Conservation (phyloP, 2,113 vertebrate species). For the Lepidiolamprologus cunningtoni region DNA sequence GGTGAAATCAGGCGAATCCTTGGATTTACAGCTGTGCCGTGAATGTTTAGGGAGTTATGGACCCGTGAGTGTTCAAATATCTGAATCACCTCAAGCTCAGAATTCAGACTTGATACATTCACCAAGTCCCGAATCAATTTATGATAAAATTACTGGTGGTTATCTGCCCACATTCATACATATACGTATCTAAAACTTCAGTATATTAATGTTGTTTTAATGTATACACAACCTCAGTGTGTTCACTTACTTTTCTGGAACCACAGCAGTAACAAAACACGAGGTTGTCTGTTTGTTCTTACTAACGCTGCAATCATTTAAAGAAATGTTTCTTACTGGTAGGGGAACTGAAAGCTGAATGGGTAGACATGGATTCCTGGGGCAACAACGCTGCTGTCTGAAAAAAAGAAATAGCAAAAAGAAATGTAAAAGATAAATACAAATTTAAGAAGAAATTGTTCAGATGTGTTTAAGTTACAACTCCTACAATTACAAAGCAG, state of each 20-base stretch:
- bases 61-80: neutral
- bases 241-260: neutral
- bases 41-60: neutral
- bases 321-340: slow-evolving; percentile 37
- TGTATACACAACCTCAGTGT: neutral
- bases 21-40: neutral
- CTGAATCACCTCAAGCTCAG: neutral
- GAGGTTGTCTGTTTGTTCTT: neutral
- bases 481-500: neutral
- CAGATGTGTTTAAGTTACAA: neutral
- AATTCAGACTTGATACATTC: neutral
- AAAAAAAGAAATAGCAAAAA: neutral
- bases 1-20: neutral
- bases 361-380: slow-evolving; percentile 62
- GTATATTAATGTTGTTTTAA: neutral
- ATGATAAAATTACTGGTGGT: neutral
- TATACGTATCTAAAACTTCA: neutral
- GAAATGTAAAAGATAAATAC: neutral
- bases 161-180: neutral
- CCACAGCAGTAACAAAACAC: neutral
- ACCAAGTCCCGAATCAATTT: neutral
- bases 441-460: neutral
- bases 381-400: slow-evolving; percentile 43
- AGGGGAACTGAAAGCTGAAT: slow-evolving; percentile 66
- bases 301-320: neutral